A percentile compares a stretch with the other conserved stretches of the same genome.
Evolutionary conservation across 2,888 invertebrate genomes (phyloP).

Genomic region (Trachelus troglodyta): DNA sequence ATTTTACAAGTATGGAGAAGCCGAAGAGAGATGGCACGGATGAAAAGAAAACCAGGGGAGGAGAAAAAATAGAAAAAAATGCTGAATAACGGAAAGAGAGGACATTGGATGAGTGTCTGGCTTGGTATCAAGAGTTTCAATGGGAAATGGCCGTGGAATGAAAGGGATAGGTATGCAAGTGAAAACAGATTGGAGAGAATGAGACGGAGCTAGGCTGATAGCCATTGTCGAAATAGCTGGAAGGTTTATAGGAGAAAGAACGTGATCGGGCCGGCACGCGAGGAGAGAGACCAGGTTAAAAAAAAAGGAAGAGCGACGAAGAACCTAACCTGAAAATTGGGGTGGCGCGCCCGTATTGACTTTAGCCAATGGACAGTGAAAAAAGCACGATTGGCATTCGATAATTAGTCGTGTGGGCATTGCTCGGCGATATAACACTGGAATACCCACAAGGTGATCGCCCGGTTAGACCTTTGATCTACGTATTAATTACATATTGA

Average conservation of each 20-base stretch:
- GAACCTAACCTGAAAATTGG: neutral
- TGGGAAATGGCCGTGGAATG: neutral
- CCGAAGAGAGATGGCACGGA: neutral
- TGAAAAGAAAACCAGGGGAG: neutral
- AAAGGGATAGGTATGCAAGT: neutral
- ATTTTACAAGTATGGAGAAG: neutral
- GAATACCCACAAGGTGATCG: neutral
- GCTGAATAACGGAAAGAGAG: neutral
- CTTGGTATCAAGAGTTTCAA: neutral
- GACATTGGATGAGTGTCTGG: neutral
- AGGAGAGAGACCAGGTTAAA: neutral
- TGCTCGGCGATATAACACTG: constrained; percentile 18
- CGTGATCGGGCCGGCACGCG: neutral
- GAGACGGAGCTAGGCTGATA: neutral
- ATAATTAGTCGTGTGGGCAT: constrained; percentile 50
- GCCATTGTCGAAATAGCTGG: neutral
- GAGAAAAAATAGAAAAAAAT: neutral
- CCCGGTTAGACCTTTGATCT: constrained; percentile 40
- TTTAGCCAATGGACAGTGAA: constrained; percentile 9
- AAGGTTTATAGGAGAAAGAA: neutral
- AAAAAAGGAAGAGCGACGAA: neutral
- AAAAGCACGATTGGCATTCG: constrained; percentile 43
- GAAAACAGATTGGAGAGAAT: neutral
- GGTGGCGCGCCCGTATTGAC: neutral
- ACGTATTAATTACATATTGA: constrained; percentile 48